Conservation (phyloP, 2,113 vertebrate species). For the Sclerurus mexicanus region DNA sequence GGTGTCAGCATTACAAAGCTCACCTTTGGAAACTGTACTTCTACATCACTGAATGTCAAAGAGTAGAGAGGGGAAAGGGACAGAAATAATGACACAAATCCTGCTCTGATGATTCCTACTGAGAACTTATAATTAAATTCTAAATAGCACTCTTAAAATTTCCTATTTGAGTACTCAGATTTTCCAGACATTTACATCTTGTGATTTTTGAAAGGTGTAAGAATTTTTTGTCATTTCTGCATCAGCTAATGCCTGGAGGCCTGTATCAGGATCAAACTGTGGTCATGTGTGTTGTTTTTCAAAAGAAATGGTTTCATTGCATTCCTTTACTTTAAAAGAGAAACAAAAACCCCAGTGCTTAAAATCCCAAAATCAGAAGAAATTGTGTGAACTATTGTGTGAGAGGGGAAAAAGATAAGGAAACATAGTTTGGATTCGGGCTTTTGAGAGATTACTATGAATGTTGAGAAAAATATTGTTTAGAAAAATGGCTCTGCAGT, state of each 20-base stretch:
- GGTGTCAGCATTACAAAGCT: background rate
- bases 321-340: constrained; percentile 27
- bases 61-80: background rate
- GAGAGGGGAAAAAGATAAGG: background rate
- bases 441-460: constrained; percentile 56
- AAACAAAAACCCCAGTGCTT: background rate
- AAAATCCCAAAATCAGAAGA: background rate
- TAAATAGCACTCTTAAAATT: background rate
- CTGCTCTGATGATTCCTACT: background rate
- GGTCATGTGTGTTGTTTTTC: background rate
- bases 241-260: background rate
- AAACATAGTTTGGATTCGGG: constrained; percentile 28
- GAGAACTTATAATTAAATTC: background rate
- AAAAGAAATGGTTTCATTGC: constrained; percentile 1
- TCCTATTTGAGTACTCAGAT: background rate
- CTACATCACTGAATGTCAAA: background rate
- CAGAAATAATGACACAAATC: background rate
- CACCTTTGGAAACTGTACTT: background rate
- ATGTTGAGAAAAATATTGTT: constrained; percentile 61
- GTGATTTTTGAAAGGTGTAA: background rate
- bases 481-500: constrained; percentile 43
- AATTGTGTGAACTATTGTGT: constrained; percentile 25
- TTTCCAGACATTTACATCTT: background rate
- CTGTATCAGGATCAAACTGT: background rate
- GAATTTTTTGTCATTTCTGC: background rate